Conservation (phyloP, 2,888 invertebrate genomes). For the Leptinotarsa juncta region DNA sequence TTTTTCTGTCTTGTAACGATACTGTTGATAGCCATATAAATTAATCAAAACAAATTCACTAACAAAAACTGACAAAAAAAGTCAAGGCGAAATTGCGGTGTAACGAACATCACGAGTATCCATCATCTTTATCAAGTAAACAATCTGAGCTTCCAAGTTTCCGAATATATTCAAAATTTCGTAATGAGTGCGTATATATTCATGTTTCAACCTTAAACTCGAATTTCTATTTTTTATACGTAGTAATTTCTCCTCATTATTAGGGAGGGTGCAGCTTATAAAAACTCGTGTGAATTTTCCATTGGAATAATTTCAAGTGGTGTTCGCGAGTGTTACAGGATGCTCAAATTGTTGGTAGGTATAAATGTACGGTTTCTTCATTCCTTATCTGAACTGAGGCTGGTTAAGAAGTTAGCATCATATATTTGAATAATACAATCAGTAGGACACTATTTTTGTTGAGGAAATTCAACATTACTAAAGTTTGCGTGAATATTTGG, state of each 20-base stretch:
- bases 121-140: constrained; percentile 10
- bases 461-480: too few relatives aligned
- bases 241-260: constrained; percentile 16
- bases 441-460: too few relatives aligned
- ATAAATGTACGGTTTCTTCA: background rate
- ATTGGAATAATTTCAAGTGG: constrained; percentile 1
- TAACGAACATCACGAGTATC: background rate
- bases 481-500: too few relatives aligned
- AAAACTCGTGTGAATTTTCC: constrained; percentile 7
- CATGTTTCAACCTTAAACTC: constrained; percentile 27
- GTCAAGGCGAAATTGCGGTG: constrained; percentile 14
- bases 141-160: constrained; percentile 11
- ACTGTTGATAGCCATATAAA: background rate
- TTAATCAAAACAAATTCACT: background rate
- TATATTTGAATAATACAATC: too few relatives aligned
- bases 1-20: background rate
- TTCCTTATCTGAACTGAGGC: background rate
- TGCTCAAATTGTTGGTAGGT: constrained; percentile 2
- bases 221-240: constrained; percentile 8
- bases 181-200: constrained; percentile 16
- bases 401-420: too few relatives aligned
- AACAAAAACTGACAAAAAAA: constrained; percentile 8
- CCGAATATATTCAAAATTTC: constrained; percentile 23
- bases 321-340: constrained; percentile 7
- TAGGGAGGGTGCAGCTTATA: constrained; percentile 23